A percentile compares a stretch with the other conserved stretches of the same genome.
These are phyloP conservation scores for Periophthalmus modestus DNA, from an alignment of 2,113 vertebrate genomes.

Conservation along the genomic window DNA sequence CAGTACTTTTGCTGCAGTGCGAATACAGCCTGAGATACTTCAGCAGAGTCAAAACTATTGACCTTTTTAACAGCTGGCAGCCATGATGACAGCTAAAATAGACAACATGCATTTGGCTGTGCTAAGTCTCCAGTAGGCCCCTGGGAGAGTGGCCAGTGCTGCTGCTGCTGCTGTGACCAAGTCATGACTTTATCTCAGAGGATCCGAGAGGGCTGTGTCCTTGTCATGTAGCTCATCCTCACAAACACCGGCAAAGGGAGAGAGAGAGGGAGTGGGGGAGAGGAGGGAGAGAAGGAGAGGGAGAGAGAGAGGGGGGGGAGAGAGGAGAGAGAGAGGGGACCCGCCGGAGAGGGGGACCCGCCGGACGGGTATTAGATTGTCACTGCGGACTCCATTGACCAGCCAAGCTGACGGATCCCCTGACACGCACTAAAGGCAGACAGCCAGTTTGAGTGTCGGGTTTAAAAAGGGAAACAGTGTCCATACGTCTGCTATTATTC, in stretches of 20 bases:
- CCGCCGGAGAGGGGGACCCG: neutral
- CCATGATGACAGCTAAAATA: neutral
- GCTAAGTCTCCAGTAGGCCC: conserved; percentile 47
- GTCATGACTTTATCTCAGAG: conserved; percentile 29
- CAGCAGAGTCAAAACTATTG: neutral
- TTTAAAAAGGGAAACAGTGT: conserved; percentile 15
- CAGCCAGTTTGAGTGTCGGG: conserved; percentile 8
- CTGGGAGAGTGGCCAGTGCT: conserved; percentile 48
- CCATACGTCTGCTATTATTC: conserved; percentile 9
- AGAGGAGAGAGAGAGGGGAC: neutral
- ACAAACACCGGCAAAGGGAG: conserved; percentile 18
- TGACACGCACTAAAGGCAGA: conserved; percentile 38
- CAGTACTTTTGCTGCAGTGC: neutral
- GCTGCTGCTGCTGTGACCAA: conserved; percentile 22
- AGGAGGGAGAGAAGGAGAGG: neutral
- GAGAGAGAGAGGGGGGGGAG: conserved; percentile 21
- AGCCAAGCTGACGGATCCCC: conserved; percentile 18
- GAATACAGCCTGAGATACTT: neutral
- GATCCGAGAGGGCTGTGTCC: conserved; percentile 44
- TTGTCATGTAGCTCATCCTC: conserved; percentile 45
- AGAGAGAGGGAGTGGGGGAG: neutral
- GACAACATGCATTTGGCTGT: conserved; percentile 28
- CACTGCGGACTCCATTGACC: conserved; percentile 55
- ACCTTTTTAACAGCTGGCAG: neutral
- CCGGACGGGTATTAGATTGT: conserved; percentile 52